Evolutionary conservation across 2,888 invertebrate genomes (phyloP), one percentile per base, ranked within the genome.

Genomic region (Nymphalis c-album): DNA sequence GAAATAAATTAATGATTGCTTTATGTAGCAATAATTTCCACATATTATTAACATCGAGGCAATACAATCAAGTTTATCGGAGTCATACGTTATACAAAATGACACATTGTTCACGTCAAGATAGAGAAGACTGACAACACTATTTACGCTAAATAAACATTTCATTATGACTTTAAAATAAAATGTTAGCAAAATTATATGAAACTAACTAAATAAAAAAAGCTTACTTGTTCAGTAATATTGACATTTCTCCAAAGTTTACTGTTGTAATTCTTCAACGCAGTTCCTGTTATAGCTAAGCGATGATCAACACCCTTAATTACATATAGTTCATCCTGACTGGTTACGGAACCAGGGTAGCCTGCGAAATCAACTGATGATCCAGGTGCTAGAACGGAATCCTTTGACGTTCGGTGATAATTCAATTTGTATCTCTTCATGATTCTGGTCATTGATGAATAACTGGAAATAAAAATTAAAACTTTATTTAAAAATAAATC

Each of bases 351-450:
- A 13, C 96, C 97, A 0, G 97, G 97, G 84, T 97, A 97, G 0
- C 97, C 96, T 0, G 97, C 95, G 88, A 97, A 97, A 13, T 95
- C 94, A 26, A 97, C 93, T 5, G 94, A 93, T 51, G 92, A 91
- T 0, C 96, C 96, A 0, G 96, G 94, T 26, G 96, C 94, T 4
- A 93, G 82, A 18, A 90, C 86, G 59, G 89, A 86, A 58, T 81
- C 80, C 60, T 87, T 87, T 3, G 93, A 88, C 16, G 94, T 93
- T 61, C 91, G 84, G 74, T 95, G 96, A 82, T 95, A 97, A 70
- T 95, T 94, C 63, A 98, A 94, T 78, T 95, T 95, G 89, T 98
- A 98, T 67, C 95, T 94, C 85, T 98, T 98, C 78, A 97, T 91
- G 47, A 98, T 94, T 67, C 97, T 93, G 69, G 97, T 92, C 98